These are phyloP conservation scores for Oncorhynchus clarkii DNA, from an alignment of 2,113 vertebrate genomes.

Conservation along the genomic window DNA sequence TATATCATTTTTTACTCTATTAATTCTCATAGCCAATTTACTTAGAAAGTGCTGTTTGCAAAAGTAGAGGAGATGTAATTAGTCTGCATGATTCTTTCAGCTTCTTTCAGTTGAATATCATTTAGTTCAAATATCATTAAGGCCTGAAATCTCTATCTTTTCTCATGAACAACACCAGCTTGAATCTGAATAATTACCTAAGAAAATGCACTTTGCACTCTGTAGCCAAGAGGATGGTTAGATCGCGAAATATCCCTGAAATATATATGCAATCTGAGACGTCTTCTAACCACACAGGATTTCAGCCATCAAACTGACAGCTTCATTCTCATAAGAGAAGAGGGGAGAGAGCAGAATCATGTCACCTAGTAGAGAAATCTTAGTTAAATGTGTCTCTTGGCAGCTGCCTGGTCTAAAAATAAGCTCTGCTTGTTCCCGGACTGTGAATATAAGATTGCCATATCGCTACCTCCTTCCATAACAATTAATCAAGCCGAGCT, in stretches of 20 bases:
- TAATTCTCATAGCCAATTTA: no score
- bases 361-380: slow-evolving; percentile 36
- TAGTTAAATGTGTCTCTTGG: slow-evolving; percentile 47
- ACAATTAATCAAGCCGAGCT: slow-evolving; percentile 69
- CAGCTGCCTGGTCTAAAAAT: slow-evolving; percentile 68
- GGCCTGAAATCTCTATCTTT: no score
- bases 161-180: no score
- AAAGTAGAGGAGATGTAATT: background rate
- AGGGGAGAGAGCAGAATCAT: slow-evolving; percentile 15
- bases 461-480: slow-evolving; percentile 65
- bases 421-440: slow-evolving; percentile 51
- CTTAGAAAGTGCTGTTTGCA: background rate
- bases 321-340: slow-evolving; percentile 35
- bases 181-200: no score
- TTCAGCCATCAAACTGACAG: slow-evolving; percentile 18
- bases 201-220: no score
- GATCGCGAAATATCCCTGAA: background rate
- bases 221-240: no score
- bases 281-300: slow-evolving; percentile 9
- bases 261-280: slow-evolving; percentile 1
- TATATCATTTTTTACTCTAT: no score
- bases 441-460: slow-evolving; percentile 67
- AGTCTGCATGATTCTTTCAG: background rate
- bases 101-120: no score
- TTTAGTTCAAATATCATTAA: no score